A percentile compares a stretch with the other conserved stretches of the same genome.
Evolutionary conservation across 2,888 invertebrate genomes (phyloP).

Genomic region (Drosophila planitibia): DNA sequence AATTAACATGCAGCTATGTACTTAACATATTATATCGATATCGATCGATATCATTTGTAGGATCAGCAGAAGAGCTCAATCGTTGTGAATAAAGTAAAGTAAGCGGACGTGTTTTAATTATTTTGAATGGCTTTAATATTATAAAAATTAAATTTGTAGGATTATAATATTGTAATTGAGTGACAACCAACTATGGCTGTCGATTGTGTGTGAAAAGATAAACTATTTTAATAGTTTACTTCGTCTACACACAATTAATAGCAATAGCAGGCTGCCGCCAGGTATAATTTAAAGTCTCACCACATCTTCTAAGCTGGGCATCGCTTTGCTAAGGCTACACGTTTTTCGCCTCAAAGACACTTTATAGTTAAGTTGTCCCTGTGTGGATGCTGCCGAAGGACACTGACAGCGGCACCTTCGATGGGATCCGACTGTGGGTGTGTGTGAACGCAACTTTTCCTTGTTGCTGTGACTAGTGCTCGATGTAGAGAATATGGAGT

Average conservation of each 20-base stretch:
- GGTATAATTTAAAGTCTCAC: not conserved
- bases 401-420: slow-evolving; percentile 29
- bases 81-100: not conserved
- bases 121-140: not conserved
- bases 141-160: slow-evolving; percentile 31
- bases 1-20: not conserved
- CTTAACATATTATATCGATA: not conserved
- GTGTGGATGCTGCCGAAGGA: not conserved
- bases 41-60: not conserved
- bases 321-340: not conserved
- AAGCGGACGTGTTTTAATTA: not conserved
- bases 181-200: slow-evolving; percentile 10
- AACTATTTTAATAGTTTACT: not conserved
- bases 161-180: slow-evolving; percentile 2
- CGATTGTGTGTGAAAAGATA: slow-evolving; percentile 15
- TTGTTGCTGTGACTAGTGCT: not conserved
- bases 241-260: slow-evolving; percentile 14
- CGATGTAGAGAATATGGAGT: not conserved
- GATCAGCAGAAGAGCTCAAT: not conserved
- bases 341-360: slow-evolving; percentile 14
- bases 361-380: not conserved
- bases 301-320: slow-evolving; percentile 20
- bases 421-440: not conserved
- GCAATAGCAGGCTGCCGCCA: slow-evolving; percentile 1
- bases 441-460: not conserved